Evolutionary conservation across 2,797 vertebrate species (phyloP).

Genomic region (Typhlichthys subterraneus): DNA sequence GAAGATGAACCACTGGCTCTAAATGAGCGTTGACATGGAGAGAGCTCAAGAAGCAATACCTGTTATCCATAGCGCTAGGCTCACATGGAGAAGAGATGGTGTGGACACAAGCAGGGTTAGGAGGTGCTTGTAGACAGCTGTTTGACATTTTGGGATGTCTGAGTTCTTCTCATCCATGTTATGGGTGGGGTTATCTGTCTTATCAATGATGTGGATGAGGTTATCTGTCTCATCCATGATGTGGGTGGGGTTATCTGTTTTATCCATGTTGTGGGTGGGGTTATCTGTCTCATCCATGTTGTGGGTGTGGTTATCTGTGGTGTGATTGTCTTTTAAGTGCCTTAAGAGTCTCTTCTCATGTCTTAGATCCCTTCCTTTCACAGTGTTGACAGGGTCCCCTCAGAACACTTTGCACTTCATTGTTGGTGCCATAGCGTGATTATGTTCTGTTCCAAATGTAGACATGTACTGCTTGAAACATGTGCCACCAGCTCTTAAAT

Average conservation of each 20-base stretch:
- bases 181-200: conserved; percentile 48
- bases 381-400: conserved; percentile 19
- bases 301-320: conserved; percentile 62
- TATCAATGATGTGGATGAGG: conserved; percentile 58
- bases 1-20: conserved; percentile 43
- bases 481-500: conserved; percentile 24
- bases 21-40: conserved; percentile 43
- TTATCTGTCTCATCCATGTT: conserved; percentile 42
- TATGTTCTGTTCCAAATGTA: conserved; percentile 31
- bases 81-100: conserved; percentile 33
- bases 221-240: conserved; percentile 43
- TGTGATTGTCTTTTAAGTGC: conserved; percentile 75
- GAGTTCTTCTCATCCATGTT: too few species aligned
- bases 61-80: conserved; percentile 37
- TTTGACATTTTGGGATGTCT: conserved; percentile 47
- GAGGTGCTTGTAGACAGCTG: conserved; percentile 53
- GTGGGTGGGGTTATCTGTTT: conserved; percentile 51
- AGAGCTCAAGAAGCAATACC: conserved; percentile 23
- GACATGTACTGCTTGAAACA: conserved; percentile 21
- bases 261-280: conserved; percentile 58
- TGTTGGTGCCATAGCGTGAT: conserved; percentile 5
- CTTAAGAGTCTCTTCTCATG: conserved; percentile 68
- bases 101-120: conserved; percentile 9
- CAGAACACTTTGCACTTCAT: conserved; percentile 37
- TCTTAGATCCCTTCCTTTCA: conserved; percentile 49